phyloP scores from a whole-genome alignment of 2,797 vertebrate genomes.

The Urocyon cinereoargenteus region DNA sequence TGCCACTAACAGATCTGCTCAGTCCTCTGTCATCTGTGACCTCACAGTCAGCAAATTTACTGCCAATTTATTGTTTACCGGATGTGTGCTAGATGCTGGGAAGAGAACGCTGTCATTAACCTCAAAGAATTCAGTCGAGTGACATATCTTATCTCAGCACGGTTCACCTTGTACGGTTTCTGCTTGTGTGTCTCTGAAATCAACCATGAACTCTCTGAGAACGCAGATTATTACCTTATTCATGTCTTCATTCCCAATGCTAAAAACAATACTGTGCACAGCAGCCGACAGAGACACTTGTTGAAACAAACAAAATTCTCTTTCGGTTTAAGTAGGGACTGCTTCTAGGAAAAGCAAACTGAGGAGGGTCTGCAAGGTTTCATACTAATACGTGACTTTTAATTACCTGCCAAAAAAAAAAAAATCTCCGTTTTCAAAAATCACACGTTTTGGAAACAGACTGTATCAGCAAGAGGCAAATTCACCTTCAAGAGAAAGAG shows the following conservation, averaged over 20 bases:
- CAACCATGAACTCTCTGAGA: background rate
- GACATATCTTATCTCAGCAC: background rate
- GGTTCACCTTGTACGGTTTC: background rate
- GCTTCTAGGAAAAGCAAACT: background rate
- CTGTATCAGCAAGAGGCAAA: background rate
- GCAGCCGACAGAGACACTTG: background rate
- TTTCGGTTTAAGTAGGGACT: background rate
- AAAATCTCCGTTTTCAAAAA: background rate
- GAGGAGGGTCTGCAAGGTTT: background rate
- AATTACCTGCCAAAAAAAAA: background rate
- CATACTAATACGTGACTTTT: background rate
- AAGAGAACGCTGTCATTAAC: background rate
- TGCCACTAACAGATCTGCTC: background rate
- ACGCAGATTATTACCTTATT: background rate
- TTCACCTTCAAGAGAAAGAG: background rate
- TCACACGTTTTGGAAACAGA: background rate
- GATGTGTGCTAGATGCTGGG: background rate
- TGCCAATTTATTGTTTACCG: background rate
- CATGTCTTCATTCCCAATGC: background rate
- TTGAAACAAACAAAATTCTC: background rate
- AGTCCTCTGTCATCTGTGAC: background rate
- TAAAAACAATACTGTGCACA: background rate
- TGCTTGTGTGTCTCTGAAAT: background rate
- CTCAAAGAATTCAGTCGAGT: background rate
- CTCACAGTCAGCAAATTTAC: background rate